A percentile compares a stretch with the other conserved stretches of the same genome.
Conservation (phyloP, 1,140 invertebrate species). For the Tachypleus tridentatus region DNA sequence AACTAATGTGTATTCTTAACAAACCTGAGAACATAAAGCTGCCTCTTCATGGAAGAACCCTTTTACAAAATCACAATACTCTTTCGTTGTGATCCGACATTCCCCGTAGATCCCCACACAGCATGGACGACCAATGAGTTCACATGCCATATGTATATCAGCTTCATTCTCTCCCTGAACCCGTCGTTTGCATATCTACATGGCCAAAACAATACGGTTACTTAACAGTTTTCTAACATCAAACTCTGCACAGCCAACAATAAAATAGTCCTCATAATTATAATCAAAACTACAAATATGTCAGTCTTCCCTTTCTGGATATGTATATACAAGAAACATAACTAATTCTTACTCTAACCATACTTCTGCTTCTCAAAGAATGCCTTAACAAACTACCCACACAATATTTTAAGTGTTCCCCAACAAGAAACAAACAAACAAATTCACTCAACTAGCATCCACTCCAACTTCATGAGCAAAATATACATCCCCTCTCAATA, state of each 20-base stretch:
- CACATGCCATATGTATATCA: conserved; percentile 89
- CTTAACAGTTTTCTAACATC: background rate
- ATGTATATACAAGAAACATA: too few species aligned
- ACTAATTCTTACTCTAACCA: too few species aligned
- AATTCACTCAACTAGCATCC: too few species aligned
- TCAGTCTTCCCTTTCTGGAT: too few species aligned
- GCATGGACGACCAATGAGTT: conserved; percentile 93
- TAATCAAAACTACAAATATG: background rate
- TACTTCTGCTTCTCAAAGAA: too few species aligned
- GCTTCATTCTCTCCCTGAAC: conserved; percentile 22
- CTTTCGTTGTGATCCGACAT: conserved; percentile 91
- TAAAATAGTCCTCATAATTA: background rate
- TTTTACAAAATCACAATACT: conserved; percentile 95
- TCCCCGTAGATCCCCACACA: conserved; percentile 94
- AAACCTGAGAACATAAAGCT: conserved; percentile 90
- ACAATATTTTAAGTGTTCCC: too few species aligned
- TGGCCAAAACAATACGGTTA: background rate
- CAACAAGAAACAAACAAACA: too few species aligned
- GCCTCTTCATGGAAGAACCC: conserved; percentile 98
- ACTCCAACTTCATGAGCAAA: too few species aligned
- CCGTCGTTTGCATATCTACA: conserved; percentile 21
- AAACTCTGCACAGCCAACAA: too few species aligned
- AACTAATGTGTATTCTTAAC: background rate
- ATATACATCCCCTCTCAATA: too few species aligned
- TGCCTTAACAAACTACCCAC: too few species aligned